Percentiles rank a stretch among this genome's conserved stretches.
Conservation (phyloP, 2,888 invertebrate genomes). For the Athripsodes cinereus region DNA sequence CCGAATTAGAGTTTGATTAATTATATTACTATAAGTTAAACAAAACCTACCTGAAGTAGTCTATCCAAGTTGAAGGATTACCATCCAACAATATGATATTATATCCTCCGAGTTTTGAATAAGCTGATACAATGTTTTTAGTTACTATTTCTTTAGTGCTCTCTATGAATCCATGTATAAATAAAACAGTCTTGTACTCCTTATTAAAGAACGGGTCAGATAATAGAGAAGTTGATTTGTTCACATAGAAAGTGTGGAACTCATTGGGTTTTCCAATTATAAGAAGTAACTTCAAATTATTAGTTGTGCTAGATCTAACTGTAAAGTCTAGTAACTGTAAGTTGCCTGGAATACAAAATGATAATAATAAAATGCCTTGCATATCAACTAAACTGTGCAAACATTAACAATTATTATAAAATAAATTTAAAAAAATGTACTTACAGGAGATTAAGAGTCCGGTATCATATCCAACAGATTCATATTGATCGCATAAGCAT, state of each 20-base stretch:
- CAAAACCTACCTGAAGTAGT: slow-evolving; percentile 16
- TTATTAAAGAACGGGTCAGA: slow-evolving; percentile 13
- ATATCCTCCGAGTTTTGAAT: slow-evolving; percentile 14
- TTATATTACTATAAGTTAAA: not conserved
- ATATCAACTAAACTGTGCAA: too few species aligned
- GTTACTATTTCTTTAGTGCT: slow-evolving; percentile 1
- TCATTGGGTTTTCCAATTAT: not conserved
- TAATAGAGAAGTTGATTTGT: slow-evolving; percentile 9
- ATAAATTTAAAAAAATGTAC: too few species aligned
- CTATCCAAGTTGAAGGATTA: slow-evolving; percentile 1
- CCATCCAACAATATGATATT: slow-evolving; percentile 20
- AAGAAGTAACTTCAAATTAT: slow-evolving; percentile 10
- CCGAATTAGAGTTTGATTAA: too few species aligned
- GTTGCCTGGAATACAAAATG: slow-evolving; percentile 14
- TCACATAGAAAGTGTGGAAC: slow-evolving; percentile 18
- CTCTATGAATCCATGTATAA: slow-evolving; percentile 16
- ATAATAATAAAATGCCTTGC: too few species aligned
- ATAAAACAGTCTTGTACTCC: slow-evolving; percentile 20
- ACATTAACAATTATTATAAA: too few species aligned
- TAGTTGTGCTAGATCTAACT: slow-evolving; percentile 5
- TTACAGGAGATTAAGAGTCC: not conserved
- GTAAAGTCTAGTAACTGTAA: slow-evolving; percentile 14
- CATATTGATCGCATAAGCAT: not conserved
- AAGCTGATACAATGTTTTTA: slow-evolving; percentile 8
- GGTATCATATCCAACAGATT: not conserved